These are phyloP conservation scores for Scaptomyza reducta DNA, from an alignment of 2,888 invertebrate genomes.

Conservation along the genomic window DNA sequence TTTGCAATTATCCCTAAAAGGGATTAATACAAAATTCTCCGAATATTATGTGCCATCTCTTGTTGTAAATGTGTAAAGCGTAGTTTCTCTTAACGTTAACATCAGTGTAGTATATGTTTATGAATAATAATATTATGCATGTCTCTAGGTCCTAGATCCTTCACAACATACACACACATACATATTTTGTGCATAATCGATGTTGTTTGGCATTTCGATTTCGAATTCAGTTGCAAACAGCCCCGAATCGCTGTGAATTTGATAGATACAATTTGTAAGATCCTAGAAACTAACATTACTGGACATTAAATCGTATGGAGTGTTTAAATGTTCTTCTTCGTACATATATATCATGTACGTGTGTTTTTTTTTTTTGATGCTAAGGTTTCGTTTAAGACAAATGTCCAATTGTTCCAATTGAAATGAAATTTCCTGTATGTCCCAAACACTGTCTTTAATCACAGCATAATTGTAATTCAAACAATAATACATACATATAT, in stretches of 20 bases:
- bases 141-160: constrained; percentile 28
- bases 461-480: background rate
- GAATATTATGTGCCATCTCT: constrained; percentile 51
- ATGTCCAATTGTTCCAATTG: constrained; percentile 24
- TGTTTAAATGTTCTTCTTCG: constrained; percentile 7
- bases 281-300: constrained; percentile 26
- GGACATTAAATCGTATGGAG: constrained; percentile 24
- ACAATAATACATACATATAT: background rate
- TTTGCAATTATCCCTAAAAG: constrained; percentile 18
- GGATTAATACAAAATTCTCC: constrained; percentile 27
- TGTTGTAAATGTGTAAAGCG: constrained; percentile 35
- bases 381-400: constrained; percentile 22
- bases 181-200: background rate
- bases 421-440: background rate
- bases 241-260: constrained; percentile 31
- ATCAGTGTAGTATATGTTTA: background rate
- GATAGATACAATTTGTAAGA: constrained; percentile 31
- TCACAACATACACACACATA: background rate
- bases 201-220: constrained; percentile 4
- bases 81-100: constrained; percentile 15
- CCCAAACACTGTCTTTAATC: background rate
- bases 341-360: constrained; percentile 17
- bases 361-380: constrained; percentile 23
- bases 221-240: constrained; percentile 2
- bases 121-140: constrained; percentile 6